Evolutionary conservation across 2,888 invertebrate genomes (phyloP), one percentile per base, ranked within the genome.

Genomic region (Catotricha subobsoleta): DNA sequence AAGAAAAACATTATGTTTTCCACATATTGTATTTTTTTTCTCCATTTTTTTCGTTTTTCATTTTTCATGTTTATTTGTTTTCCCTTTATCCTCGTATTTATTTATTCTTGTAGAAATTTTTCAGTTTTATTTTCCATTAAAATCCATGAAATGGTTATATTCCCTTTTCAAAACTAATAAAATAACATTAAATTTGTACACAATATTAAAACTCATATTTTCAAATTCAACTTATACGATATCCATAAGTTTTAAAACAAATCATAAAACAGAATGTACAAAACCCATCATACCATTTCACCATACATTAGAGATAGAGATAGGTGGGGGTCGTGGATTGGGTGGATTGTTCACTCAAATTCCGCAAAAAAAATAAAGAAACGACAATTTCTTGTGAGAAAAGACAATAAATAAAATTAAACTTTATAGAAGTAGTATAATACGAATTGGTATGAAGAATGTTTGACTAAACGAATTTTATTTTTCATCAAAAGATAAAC

Each of bases 91-190:
- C 25, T 8, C 6, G 10, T 6, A 25, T 25, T 8, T 25, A 25
- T 25, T 10, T 25, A 25, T 25, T n/a, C 30, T 13, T 30, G 33
- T 9, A 18, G 16, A 33, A 33, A 33, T 5, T 33, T 33, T 33
- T 33, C 16, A 33, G 33, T 33, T 33, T n/a, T 33, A 33, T 33
- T 33, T 33, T 33, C 33, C 33, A 33, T 33, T 33, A 33, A 33
- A 33, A 33, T 33, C 33, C 18, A 33, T 33, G 33, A 33, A 33
- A 33, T n/a, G n/a, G n/a, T n/a, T n/a, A 33, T 16, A 33, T 33
- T 33, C 18, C 18, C 33, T 33, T 33, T 16, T 33, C n/a, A 33
- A 33, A 33, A 33, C 33, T 33, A 33, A 15, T 33, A 33, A 33
- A 33, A 33, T 33, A 33, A 33, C 33, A 33, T 16, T 33, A 33